A percentile compares a stretch with the other conserved stretches of the same genome.
phyloP scores from a whole-genome alignment of 2,888 invertebrate species.

The Onchidella celtica region DNA sequence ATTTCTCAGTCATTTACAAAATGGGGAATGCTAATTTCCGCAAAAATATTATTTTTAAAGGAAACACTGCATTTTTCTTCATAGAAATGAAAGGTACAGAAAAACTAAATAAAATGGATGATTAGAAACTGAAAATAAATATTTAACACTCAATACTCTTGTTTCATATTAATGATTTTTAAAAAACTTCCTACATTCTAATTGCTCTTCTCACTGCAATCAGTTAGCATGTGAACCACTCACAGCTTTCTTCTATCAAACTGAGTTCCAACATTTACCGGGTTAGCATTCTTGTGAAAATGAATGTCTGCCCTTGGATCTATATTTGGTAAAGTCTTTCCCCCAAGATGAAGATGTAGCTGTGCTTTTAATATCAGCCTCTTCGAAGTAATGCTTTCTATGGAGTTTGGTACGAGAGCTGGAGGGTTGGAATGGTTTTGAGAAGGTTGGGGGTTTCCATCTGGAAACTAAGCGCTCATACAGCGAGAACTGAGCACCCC shows the following conservation, averaged over 20 bases:
- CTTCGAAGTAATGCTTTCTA: background rate
- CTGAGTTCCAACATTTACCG: background rate
- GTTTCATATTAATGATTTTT: background rate
- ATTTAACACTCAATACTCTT: background rate
- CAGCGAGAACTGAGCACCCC: constrained; percentile 31
- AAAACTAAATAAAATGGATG: background rate
- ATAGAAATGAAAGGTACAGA: background rate
- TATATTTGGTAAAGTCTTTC: background rate
- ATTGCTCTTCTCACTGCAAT: background rate
- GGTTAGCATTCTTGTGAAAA: background rate
- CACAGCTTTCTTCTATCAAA: background rate
- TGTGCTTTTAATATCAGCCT: background rate
- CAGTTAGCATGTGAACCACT: background rate
- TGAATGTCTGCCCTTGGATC: background rate
- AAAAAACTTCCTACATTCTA: background rate
- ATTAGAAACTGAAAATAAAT: background rate
- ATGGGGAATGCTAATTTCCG: no score
- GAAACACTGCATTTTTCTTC: no score
- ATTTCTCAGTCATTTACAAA: no score
- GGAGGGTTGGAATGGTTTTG: background rate
- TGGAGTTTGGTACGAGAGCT: background rate
- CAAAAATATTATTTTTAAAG: no score
- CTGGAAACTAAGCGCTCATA: constrained; percentile 24
- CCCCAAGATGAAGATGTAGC: background rate
- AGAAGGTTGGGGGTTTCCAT: constrained; percentile 32